Evolutionary conservation across 2,888 invertebrate species (phyloP).

Genomic region (Hirtodrosophila confusa): DNA sequence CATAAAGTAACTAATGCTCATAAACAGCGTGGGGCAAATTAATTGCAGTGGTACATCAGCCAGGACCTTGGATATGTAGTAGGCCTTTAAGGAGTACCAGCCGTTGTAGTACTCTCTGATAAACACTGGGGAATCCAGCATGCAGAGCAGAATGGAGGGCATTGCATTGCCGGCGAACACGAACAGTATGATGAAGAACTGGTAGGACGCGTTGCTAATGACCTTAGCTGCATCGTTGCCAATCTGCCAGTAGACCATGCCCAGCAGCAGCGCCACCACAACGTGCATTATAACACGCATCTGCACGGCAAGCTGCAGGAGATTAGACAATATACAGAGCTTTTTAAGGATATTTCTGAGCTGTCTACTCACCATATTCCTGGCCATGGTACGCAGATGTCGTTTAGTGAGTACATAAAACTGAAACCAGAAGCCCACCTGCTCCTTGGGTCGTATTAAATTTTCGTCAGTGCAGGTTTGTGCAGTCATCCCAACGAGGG

Average conservation of each 20-base stretch:
- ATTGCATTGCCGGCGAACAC: conserved; percentile 96
- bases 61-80: conserved; percentile 91
- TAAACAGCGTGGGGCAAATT: conserved; percentile 89
- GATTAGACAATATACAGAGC: background rate
- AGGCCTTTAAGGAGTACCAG: conserved; percentile 93
- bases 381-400: conserved; percentile 83
- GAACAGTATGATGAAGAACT: conserved; percentile 96
- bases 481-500: conserved; percentile 43
- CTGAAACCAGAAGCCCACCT: conserved; percentile 83
- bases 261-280: conserved; percentile 91
- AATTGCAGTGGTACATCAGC: conserved; percentile 92
- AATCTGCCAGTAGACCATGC: conserved; percentile 92
- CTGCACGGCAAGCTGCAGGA: conserved; percentile 83
- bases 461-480: too few relatives aligned
- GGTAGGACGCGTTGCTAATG: conserved; percentile 92
- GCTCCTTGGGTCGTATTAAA: conserved; percentile 67
- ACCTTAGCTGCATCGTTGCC: conserved; percentile 92
- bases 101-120: conserved; percentile 93
- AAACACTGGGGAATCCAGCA: conserved; percentile 91
- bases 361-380: conserved; percentile 82
- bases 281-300: conserved; percentile 91
- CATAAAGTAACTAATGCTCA: conserved; percentile 90
- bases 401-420: conserved; percentile 85
- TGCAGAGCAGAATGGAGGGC: conserved; percentile 94
- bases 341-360: too few relatives aligned